phyloP scores from a whole-genome alignment of 2,113 vertebrate species.

The Phyllopteryx taeniolatus region DNA sequence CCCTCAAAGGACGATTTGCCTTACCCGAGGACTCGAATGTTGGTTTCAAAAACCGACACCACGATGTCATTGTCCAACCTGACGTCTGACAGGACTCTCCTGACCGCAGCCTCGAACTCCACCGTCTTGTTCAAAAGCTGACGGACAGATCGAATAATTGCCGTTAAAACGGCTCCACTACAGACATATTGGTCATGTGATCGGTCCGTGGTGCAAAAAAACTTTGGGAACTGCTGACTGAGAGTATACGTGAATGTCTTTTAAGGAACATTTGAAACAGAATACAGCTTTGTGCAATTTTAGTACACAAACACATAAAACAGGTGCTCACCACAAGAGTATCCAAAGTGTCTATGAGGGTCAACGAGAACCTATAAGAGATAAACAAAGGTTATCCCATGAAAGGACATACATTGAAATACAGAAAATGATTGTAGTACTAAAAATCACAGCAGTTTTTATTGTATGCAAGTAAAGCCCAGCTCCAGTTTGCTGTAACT shows the following conservation, averaged over 20 bases:
- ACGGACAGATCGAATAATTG: not conserved
- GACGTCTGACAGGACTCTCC: constrained; percentile 90
- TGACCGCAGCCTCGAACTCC: constrained; percentile 95
- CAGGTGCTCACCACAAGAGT: constrained; percentile 87
- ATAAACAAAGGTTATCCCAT: not conserved
- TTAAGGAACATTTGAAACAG: not conserved
- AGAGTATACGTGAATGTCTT: not conserved
- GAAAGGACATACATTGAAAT: not conserved
- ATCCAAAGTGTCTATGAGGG: constrained; percentile 95
- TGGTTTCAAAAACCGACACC: constrained; percentile 98
- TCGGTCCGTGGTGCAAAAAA: too few relatives aligned
- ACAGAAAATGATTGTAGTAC: not conserved
- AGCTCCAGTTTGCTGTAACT: too few relatives aligned
- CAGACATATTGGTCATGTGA: not conserved
- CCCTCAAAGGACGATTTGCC: constrained; percentile 38
- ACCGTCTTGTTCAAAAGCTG: constrained; percentile 96
- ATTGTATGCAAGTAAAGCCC: too few relatives aligned
- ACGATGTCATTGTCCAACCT: constrained; percentile 97
- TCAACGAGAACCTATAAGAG: constrained; percentile 88
- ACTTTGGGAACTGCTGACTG: too few relatives aligned
- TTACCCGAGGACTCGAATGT: constrained; percentile 98
- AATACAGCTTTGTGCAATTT: not conserved
- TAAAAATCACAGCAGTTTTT: too few relatives aligned
- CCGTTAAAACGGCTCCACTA: not conserved
- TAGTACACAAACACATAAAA: not conserved